Evolutionary conservation across 1,140 invertebrate species (phyloP).

Genomic region (Lasioglossum baleicum): DNA sequence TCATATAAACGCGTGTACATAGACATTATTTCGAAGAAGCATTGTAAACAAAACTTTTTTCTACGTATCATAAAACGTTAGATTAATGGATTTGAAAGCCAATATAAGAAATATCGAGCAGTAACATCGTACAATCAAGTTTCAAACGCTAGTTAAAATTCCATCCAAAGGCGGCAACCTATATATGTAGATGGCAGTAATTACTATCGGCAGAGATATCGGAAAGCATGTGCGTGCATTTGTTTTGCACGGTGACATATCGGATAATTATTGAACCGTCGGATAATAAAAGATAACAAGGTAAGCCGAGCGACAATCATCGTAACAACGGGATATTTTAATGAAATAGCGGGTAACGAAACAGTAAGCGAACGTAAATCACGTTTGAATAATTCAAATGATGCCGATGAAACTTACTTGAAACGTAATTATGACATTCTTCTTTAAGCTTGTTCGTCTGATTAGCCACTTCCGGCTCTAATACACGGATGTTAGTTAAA

Average conservation of each 20-base stretch:
- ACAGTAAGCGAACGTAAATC: not conserved
- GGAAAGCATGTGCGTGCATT: slow-evolving; percentile 20
- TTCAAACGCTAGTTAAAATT: slow-evolving; percentile 11
- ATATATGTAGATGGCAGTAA: slow-evolving; percentile 41
- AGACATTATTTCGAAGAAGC: not conserved
- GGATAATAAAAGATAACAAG: slow-evolving; percentile 5
- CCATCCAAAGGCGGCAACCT: slow-evolving; percentile 1
- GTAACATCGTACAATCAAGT: not conserved
- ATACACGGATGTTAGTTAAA: slow-evolving; percentile 90
- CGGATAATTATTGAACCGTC: slow-evolving; percentile 5
- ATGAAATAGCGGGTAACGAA: not conserved
- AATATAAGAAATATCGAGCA: not conserved
- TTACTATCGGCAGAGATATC: slow-evolving; percentile 13
- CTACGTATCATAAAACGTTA: not conserved
- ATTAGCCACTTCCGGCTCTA: slow-evolving; percentile 88
- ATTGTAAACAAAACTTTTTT: not conserved
- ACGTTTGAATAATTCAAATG: not conserved
- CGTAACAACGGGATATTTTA: not conserved
- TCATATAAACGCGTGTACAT: not conserved
- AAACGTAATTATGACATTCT: slow-evolving; percentile 90
- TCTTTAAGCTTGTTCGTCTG: slow-evolving; percentile 90
- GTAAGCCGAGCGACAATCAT: not conserved
- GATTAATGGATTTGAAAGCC: not conserved
- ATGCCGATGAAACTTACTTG: slow-evolving; percentile 83
- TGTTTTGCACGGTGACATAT: slow-evolving; percentile 16